These are phyloP conservation scores for Axis porcinus DNA, from an alignment of 2,113 vertebrate genomes.

Conservation along the genomic window DNA sequence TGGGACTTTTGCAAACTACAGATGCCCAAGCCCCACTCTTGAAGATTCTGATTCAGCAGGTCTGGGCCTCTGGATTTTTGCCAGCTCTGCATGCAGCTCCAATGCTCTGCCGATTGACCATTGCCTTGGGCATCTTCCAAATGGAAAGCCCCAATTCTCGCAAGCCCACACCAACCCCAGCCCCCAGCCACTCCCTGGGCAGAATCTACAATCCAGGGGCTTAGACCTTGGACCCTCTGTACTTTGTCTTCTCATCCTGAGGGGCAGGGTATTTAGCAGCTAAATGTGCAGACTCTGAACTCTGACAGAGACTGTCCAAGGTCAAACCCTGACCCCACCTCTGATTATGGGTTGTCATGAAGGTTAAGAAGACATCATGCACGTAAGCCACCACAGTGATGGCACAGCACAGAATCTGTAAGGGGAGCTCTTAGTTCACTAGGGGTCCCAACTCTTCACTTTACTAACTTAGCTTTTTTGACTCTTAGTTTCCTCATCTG, in stretches of 20 bases:
- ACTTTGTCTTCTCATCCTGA: neutral
- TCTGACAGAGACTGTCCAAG: neutral
- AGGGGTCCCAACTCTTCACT: neutral
- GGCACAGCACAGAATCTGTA: neutral
- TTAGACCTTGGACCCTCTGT: neutral
- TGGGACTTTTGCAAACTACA: neutral
- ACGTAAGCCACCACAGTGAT: neutral
- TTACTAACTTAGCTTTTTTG: neutral
- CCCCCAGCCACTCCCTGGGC: neutral
- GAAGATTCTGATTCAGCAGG: neutral
- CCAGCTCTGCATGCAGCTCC: neutral
- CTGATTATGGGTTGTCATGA: neutral
- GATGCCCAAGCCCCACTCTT: neutral
- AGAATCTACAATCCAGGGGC: neutral
- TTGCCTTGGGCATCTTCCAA: neutral
- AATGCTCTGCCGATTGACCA: accelerated
- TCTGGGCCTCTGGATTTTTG: neutral
- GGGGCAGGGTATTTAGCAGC: neutral
- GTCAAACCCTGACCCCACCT: neutral
- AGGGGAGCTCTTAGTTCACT: neutral
- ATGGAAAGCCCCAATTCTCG: neutral
- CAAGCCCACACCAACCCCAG: neutral
- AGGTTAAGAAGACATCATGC: neutral
- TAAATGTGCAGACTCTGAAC: neutral
- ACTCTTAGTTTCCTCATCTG: neutral